Percentiles rank a stretch among this genome's conserved stretches.
These are phyloP conservation scores for Tachina grossa DNA, from an alignment of 2,888 invertebrate species.

Conservation along the genomic window DNA sequence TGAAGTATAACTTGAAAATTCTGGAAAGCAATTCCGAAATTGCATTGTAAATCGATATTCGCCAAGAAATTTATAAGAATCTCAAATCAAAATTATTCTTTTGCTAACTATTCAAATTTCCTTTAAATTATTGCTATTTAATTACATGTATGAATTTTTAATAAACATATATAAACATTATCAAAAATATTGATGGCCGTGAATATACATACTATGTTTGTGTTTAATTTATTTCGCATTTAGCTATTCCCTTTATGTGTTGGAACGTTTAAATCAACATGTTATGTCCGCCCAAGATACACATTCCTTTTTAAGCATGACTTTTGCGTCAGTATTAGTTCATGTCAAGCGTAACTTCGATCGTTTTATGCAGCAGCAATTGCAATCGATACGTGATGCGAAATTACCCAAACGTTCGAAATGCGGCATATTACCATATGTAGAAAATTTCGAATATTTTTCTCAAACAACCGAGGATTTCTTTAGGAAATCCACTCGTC, in stretches of 20 bases:
- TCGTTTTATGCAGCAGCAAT: constrained; percentile 92
- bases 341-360: constrained; percentile 96
- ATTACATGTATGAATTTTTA: too few species aligned
- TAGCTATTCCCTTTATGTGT: constrained; percentile 96
- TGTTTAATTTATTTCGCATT: constrained; percentile 68
- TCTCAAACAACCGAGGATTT: constrained; percentile 93
- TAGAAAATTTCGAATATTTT: constrained; percentile 95
- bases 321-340: constrained; percentile 92
- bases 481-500: constrained; percentile 92
- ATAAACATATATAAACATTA: too few species aligned
- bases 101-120: too few species aligned
- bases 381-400: constrained; percentile 90
- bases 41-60: too few species aligned
- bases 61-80: too few species aligned
- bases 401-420: constrained; percentile 88
- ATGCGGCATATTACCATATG: constrained; percentile 94
- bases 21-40: too few species aligned
- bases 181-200: not conserved
- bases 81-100: too few species aligned
- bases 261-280: constrained; percentile 95
- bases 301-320: constrained; percentile 93
- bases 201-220: not conserved
- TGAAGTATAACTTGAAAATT: too few species aligned
- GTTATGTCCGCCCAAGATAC: constrained; percentile 94
- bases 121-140: too few species aligned